Evolutionary conservation across 2,888 invertebrate species (phyloP).

Genomic region (Stenchaetothrips biformis): DNA sequence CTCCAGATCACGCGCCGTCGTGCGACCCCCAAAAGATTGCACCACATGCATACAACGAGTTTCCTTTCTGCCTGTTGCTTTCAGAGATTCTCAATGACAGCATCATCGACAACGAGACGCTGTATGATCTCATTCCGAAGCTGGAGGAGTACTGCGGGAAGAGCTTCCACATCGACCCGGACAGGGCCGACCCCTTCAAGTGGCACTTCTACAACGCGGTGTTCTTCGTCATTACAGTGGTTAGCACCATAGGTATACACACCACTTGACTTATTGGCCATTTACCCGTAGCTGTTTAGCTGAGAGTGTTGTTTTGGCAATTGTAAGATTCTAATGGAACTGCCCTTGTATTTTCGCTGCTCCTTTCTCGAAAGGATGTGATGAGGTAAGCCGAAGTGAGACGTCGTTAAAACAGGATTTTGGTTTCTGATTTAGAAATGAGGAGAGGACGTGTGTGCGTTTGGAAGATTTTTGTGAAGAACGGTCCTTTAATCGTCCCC

Average conservation of each 20-base stretch:
- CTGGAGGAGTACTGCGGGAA: conserved; percentile 70
- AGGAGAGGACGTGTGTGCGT: conserved; percentile 10
- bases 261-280: conserved; percentile 14
- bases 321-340: conserved; percentile 28
- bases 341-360: conserved; percentile 18
- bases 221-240: conserved; percentile 86
- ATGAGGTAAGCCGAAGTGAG: neutral
- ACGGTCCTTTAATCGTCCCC: conserved; percentile 19
- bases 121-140: conserved; percentile 55
- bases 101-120: neutral
- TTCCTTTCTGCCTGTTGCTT: too few relatives aligned
- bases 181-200: conserved; percentile 45
- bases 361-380: neutral
- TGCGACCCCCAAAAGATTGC: too few relatives aligned
- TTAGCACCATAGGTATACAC: conserved; percentile 79
- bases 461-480: neutral
- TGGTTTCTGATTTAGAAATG: conserved; percentile 6
- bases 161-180: conserved; percentile 55
- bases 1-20: too few relatives aligned
- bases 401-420: neutral
- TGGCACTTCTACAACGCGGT: conserved; percentile 91
- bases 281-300: conserved; percentile 24
- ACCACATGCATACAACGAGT: too few relatives aligned
- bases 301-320: too few relatives aligned
- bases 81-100: too few relatives aligned